phyloP scores from a whole-genome alignment of 1,140 invertebrate species.

The Rhynchophorus ferrugineus region DNA sequence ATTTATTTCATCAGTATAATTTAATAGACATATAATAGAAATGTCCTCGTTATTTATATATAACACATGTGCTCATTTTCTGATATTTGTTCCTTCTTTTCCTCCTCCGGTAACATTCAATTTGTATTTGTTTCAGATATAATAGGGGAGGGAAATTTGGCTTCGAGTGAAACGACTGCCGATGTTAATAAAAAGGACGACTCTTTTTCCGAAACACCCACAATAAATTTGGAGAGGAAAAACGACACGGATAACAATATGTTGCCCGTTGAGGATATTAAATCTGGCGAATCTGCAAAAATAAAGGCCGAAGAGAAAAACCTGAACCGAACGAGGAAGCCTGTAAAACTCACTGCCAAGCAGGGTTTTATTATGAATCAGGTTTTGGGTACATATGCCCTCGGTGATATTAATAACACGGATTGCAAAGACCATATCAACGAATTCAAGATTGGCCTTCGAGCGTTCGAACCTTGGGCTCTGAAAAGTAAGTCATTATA shows the following conservation, averaged over 20 bases:
- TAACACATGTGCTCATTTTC: too few species aligned
- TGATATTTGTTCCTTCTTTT: too few species aligned
- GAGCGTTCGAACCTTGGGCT: slow-evolving; percentile 32
- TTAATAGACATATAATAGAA: too few species aligned
- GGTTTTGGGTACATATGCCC: slow-evolving; percentile 25
- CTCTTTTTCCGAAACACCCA: too few species aligned
- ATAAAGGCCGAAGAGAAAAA: not conserved
- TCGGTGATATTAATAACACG: slow-evolving; percentile 22
- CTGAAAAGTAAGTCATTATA: slow-evolving; percentile 29
- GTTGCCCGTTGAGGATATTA: not conserved
- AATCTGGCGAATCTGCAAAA: not conserved
- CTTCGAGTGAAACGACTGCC: too few species aligned
- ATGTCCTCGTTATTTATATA: too few species aligned
- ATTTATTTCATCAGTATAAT: too few species aligned
- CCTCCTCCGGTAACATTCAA: too few species aligned
- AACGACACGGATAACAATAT: not conserved
- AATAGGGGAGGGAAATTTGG: too few species aligned
- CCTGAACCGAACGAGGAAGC: slow-evolving; percentile 9
- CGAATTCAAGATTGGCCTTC: slow-evolving; percentile 26
- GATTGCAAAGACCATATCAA: slow-evolving; percentile 27
- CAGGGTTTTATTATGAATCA: slow-evolving; percentile 32
- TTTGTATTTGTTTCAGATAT: too few species aligned
- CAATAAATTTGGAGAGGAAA: not conserved
- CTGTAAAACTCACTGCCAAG: slow-evolving; percentile 30
- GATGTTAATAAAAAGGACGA: too few species aligned